phyloP scores from a whole-genome alignment of 2,797 vertebrate genomes.

The Mycteria americana region DNA sequence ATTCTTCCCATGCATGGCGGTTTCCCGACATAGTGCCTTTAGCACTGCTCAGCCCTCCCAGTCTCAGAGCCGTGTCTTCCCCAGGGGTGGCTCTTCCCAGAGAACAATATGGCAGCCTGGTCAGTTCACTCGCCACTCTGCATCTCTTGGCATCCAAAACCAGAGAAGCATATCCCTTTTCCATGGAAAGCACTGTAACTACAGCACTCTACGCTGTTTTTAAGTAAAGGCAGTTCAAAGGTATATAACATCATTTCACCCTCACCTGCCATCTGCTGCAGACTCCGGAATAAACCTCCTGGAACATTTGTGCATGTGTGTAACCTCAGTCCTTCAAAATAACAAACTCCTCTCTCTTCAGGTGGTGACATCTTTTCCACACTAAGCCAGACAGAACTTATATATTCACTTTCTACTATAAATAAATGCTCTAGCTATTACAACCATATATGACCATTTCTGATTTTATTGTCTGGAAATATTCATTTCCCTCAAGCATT shows the following conservation, averaged over 20 bases:
- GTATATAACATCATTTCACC: not conserved
- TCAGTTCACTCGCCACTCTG: not conserved
- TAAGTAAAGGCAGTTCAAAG: not conserved
- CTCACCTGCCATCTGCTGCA: not conserved
- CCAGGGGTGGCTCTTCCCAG: not conserved
- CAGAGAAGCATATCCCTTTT: not conserved
- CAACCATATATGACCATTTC: not conserved
- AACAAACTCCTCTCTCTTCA: not conserved
- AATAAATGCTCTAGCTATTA: not conserved
- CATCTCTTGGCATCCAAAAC: not conserved
- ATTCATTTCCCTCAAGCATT: not conserved
- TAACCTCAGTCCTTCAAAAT: not conserved
- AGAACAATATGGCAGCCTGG: not conserved
- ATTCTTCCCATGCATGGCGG: not conserved
- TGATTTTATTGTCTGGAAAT: slow-evolving; percentile 11
- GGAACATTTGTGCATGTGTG: not conserved
- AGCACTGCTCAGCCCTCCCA: not conserved
- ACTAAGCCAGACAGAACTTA: not conserved
- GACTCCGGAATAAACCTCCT: not conserved
- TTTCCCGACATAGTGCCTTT: not conserved
- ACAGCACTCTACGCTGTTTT: not conserved
- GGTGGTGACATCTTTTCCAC: not conserved
- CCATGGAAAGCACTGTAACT: not conserved
- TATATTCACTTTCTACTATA: not conserved
- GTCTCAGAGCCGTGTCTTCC: not conserved